These are phyloP conservation scores for Pantala flavescens DNA, from an alignment of 1,140 invertebrate species.

Conservation along the genomic window DNA sequence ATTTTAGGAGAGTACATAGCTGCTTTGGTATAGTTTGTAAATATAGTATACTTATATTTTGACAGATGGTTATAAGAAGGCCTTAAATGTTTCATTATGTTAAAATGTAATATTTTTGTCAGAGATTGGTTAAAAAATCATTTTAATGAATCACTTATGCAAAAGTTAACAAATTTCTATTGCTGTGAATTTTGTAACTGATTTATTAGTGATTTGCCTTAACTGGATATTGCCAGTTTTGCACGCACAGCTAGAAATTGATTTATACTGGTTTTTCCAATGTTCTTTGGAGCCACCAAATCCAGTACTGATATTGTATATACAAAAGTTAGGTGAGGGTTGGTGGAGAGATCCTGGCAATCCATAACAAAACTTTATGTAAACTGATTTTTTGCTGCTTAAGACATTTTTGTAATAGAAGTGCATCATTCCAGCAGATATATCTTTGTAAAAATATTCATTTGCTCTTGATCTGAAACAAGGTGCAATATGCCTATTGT, in stretches of 20 bases:
- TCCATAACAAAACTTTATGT: slow-evolving; percentile 3
- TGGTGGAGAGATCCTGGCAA: background rate
- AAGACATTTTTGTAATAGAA: slow-evolving; percentile 4
- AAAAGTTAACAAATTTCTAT: no score
- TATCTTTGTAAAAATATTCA: slow-evolving; percentile 5
- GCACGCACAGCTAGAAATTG: background rate
- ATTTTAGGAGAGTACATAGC: background rate
- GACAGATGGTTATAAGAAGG: background rate
- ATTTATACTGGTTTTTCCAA: background rate
- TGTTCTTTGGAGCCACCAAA: background rate
- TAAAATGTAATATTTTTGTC: background rate
- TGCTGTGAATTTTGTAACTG: no score
- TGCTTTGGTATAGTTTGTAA: background rate
- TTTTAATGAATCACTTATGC: no score
- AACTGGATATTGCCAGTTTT: background rate
- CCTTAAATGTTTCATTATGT: background rate
- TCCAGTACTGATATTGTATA: slow-evolving; percentile 7
- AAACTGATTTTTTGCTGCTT: background rate
- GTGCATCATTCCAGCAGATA: slow-evolving; percentile 1
- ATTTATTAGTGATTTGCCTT: background rate
- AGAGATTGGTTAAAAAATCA: background rate
- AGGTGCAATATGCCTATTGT: background rate
- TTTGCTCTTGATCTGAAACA: background rate
- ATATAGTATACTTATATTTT: background rate
- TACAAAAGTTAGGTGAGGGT: background rate